Evolutionary conservation across 2,888 invertebrate genomes (phyloP), one percentile per base, ranked within the genome.

Genomic region (Thecocarcelia acutangulata): DNA sequence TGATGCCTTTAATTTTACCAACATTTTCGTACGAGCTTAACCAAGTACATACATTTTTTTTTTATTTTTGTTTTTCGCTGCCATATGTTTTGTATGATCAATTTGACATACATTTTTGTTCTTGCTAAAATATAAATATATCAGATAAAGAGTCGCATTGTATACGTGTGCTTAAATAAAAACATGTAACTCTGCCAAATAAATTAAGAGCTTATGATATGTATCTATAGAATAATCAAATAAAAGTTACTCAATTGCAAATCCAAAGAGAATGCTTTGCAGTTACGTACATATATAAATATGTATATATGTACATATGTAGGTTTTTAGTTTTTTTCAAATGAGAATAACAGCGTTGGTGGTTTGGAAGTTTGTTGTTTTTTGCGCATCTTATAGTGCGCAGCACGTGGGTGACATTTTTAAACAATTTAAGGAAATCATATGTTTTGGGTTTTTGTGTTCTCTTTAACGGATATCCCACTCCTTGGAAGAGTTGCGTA

Each of bases 351-450:
- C 19, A 33, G 17, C 17, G 46, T 15, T 44, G 17, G 42, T 68
- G 21, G 33, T 73, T 24, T 54, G 1, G 5, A 2, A 13, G 12
- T 6, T 40, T 1, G 46, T 11, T 1, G 2, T n/a, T 63, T 48
- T 70, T 52, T 70, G 82, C 82, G 82, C 82, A 82, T 64, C 59
- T 44, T 42, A 11, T 66, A 61, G 37, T 59, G 82, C 82, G 78
- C 82, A 82, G 58, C 82, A 82, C 82, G 82, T 82, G 82, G 82
- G 82, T 66, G 78, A 64, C 28, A 44, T 52, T 76, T 59, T 8
- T 17, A 42, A 9, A 33, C 40, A 12, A 37, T 37, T 63, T 28
- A 9, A 37, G 42, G 9, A 37, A 63, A 76, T 13, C 52, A 69
- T 28, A 59, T 63, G 63, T 37, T 33, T 73, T 3, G 50, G 21